Evolutionary conservation across 2,888 invertebrate species (phyloP), one percentile per base, ranked within the genome.

Genomic region (Meloe dianella): DNA sequence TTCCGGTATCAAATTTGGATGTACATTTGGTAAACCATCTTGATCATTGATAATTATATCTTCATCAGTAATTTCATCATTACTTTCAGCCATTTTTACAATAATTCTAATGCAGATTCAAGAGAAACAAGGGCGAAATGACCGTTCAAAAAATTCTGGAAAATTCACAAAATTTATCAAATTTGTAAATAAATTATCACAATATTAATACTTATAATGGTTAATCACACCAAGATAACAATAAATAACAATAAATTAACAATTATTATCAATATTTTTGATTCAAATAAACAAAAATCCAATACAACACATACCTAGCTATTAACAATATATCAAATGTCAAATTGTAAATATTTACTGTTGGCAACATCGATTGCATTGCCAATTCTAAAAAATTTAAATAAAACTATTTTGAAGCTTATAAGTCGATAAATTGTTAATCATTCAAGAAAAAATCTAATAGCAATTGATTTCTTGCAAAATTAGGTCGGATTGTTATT

Each of bases 11-110:
- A 92, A 88, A 82, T 93, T 92, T 1, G 94, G 94, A 84, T 94
- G 94, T 74, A 93, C 87, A 81, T 92, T 94, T 65, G 94, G 93
- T 83, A 95, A 87, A 56, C 94, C 94, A 85, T 95, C 94, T 75
- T 92, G 90, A 78, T 90, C 90, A 82, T 95, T 95, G 75, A 95
- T 94, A 78, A 91, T 94, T 77, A 94, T 92, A 82, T 92, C 90
- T 79, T 91, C 92, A 84, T 88, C 89, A 64, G 71, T 75, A 66
- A 79, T 71, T 71, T 81, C 80, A 22, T 78, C 76, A 68, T 79
- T 80, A 70, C 75, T 78, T 71, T 81, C 80, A 66, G 80, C 80
- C 80, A 79, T 80, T 63, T 60, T 60, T 24, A 20, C 20, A 58
- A 58, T n/a, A 58, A 58, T 32, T 58, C 32, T 22, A 20, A 29